phyloP scores from a whole-genome alignment of 2,797 vertebrate species.

The Ctenopoma kingsleyae region DNA sequence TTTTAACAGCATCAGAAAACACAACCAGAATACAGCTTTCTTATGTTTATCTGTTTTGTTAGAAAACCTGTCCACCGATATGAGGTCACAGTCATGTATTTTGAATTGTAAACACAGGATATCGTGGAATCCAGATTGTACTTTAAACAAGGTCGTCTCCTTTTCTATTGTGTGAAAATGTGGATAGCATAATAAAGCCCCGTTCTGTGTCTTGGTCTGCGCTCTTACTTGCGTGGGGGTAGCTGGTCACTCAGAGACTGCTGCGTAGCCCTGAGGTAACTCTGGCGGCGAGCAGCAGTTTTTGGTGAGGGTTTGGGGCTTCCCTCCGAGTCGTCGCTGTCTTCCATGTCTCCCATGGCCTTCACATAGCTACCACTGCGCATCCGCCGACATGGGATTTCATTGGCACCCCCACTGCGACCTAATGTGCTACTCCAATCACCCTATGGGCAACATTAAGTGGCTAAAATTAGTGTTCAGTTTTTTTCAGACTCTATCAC shows the following conservation, averaged over 20 bases:
- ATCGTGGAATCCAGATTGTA: background rate
- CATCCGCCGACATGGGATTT: conserved; percentile 98
- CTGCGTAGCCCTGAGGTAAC: conserved; percentile 98
- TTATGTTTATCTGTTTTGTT: background rate
- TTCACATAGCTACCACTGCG: conserved; percentile 99
- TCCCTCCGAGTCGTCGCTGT: conserved; percentile 96
- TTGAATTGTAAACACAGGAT: background rate
- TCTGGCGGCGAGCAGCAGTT: conserved; percentile 95
- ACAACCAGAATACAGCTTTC: background rate
- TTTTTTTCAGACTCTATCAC: background rate
- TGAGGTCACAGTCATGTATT: background rate
- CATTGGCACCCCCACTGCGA: conserved; percentile 85
- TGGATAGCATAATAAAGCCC: conserved; percentile 1
- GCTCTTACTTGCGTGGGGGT: conserved; percentile 93
- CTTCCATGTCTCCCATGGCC: conserved; percentile 97
- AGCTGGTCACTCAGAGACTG: conserved; percentile 98
- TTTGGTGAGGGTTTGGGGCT: conserved; percentile 98
- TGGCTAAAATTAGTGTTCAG: conserved; percentile 20
- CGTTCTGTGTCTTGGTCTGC: conserved; percentile 10
- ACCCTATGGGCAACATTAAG: conserved; percentile 71
- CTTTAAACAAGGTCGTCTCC: background rate
- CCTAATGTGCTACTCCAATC: conserved; percentile 94
- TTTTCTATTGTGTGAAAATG: background rate
- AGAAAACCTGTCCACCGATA: background rate
- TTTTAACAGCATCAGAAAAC: background rate